phyloP scores from a whole-genome alignment of 2,113 vertebrate species.

The Myotis brandtii region DNA sequence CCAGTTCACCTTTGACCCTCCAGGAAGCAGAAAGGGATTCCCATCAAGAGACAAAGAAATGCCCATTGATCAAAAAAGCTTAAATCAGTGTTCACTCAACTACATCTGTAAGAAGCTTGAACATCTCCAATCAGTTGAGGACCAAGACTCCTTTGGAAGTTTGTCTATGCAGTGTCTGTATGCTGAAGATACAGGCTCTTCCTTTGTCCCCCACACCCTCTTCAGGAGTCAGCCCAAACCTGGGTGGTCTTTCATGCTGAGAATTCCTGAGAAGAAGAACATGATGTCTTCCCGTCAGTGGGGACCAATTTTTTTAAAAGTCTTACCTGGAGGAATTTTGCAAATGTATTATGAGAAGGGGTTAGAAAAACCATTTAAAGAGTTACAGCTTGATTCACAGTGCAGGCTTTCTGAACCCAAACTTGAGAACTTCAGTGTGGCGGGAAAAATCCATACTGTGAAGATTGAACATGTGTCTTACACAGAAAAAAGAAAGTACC shows the following conservation, averaged over 20 bases:
- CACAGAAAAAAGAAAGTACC: conserved; percentile 93
- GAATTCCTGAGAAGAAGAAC: conserved; percentile 99
- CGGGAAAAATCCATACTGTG: conserved; percentile 94
- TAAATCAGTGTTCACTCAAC: conserved; percentile 92
- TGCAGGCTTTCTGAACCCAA: conserved; percentile 93
- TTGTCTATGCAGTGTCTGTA: conserved; percentile 63
- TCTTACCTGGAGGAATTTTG: conserved; percentile 92
- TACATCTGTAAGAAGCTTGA: conserved; percentile 94
- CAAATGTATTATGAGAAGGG: conserved; percentile 98
- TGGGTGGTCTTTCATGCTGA: conserved; percentile 96
- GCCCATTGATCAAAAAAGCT: conserved; percentile 87
- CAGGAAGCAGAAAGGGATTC: conserved; percentile 84
- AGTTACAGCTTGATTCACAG: conserved; percentile 93
- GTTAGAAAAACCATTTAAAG: conserved; percentile 96
- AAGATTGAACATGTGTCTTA: conserved; percentile 95
- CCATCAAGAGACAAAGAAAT: conserved; percentile 55
- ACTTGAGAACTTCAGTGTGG: conserved; percentile 92
- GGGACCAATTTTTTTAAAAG: conserved; percentile 95
- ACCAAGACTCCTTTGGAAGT: conserved; percentile 58
- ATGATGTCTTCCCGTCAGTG: conserved; percentile 99
- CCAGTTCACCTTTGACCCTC: conserved; percentile 84
- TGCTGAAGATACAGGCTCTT: conserved; percentile 60
- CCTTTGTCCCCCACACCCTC: conserved; percentile 88
- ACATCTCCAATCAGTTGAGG: conserved; percentile 85
- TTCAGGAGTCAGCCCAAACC: conserved; percentile 90